Evolutionary conservation across 2,888 invertebrate genomes (phyloP).

Genomic region (Nephrotoma guestfalica): DNA sequence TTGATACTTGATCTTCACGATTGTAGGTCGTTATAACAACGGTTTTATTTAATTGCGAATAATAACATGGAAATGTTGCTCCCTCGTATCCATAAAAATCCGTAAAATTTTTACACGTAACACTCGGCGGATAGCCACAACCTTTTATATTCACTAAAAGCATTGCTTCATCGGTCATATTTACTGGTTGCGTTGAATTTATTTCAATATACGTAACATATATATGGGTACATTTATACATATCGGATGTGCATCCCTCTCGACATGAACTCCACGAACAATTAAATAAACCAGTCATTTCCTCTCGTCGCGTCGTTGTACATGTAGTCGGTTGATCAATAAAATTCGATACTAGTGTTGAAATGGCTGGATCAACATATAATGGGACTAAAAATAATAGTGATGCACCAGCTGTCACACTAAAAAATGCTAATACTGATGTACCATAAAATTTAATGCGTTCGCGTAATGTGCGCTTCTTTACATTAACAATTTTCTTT

Average conservation of each 20-base stretch:
- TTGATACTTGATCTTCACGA: conserved; percentile 64
- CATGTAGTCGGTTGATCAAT: conserved; percentile 74
- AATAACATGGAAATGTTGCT: conserved; percentile 73
- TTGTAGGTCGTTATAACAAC: conserved; percentile 75
- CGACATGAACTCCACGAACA: conserved; percentile 86
- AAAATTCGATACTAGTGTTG: conserved; percentile 76
- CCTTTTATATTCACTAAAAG: conserved; percentile 79
- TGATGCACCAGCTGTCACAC: conserved; percentile 56
- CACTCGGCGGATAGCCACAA: conserved; percentile 78
- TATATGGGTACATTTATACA: conserved; percentile 50
- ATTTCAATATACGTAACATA: conserved; percentile 39
- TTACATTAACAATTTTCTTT: conserved; percentile 31
- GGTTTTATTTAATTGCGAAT: conserved; percentile 68
- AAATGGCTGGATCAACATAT: conserved; percentile 75
- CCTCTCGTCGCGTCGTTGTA: conserved; percentile 64
- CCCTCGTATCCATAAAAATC: conserved; percentile 58
- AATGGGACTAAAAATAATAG: conserved; percentile 58
- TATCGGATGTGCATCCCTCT: conserved; percentile 78
- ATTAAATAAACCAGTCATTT: conserved; percentile 71
- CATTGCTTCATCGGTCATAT: conserved; percentile 34
- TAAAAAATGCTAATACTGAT: conserved; percentile 51
- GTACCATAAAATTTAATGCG: conserved; percentile 56
- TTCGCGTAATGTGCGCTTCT: conserved; percentile 44
- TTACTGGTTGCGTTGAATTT: conserved; percentile 28
- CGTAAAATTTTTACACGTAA: conserved; percentile 66